Base-by-base conservation (phyloP, 2,797 vertebrate species). In the Halcyon smyrnensis region DNA sequence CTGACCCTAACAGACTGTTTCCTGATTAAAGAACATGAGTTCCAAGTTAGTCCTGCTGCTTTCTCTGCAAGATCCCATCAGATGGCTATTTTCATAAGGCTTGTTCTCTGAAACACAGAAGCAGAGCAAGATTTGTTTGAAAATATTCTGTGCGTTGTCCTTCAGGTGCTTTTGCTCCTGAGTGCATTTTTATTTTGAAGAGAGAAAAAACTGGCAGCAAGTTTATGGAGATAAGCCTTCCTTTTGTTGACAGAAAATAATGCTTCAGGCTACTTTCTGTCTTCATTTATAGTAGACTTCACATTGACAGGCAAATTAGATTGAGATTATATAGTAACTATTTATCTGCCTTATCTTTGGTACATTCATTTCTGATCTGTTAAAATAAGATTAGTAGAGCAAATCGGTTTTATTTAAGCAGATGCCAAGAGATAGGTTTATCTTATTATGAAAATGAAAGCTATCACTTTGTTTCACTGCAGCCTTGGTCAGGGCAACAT, bases 311-410 rank as follows among this genome's bases (percentile, higher is more conserved):
- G 89, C 56, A 96, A 94, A 87, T 93, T 77, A 70, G 81, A 56
- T 75, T 68, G 67, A 86, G 59, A 93, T 93, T 64, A 94, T 93
- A 70, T 53, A 64, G 64, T 64, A 94, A 37, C 41, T 63, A n/a
- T 86, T 87, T 59, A 67, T 92, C 78, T 93, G 75, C 71, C 64
- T 91, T 95, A 80, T 93, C 77, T 90, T 84, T 70, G 39, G 63
- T 79, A 51, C 2, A 1, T 83, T 91, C 1, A 41, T 85, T 91
- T 87, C 57, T 56, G 70, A 74, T 86, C 80, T 56, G 19, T 94
- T 95, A 41, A 75, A 75, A 19, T 90, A 56, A 88, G 53, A 80
- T 95, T 79, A 90, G 46, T 74, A 67, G 32, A 77, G 84, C 32
- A 82, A 90, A 84, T 83, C 0, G 0, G 21, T 82, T 92, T 90